Conservation (phyloP, 2,797 vertebrate genomes). For the Sebastes wilsoni region DNA sequence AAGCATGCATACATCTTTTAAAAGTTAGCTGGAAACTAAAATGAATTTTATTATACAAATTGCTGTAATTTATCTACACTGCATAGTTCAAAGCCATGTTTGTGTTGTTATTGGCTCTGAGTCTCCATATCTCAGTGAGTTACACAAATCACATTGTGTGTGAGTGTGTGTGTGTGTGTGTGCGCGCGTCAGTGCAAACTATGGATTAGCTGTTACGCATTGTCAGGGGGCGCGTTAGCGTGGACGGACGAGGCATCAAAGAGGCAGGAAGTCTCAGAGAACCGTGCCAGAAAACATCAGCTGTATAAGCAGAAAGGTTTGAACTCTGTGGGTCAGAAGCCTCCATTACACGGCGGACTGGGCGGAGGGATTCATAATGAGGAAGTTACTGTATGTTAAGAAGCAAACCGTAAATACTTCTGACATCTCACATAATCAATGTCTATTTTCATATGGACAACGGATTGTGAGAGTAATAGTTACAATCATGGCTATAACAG, state of each 20-base stretch:
- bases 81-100: slow-evolving; percentile 32
- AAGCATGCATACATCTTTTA: background rate
- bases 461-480: slow-evolving; percentile 42
- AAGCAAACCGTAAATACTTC: slow-evolving; percentile 54
- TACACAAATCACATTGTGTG: slow-evolving; percentile 40
- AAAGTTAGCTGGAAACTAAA: background rate
- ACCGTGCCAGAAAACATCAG: slow-evolving; percentile 79
- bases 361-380: slow-evolving; percentile 66
- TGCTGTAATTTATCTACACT: slow-evolving; percentile 7
- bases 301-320: slow-evolving; percentile 79
- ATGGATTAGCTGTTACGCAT: slow-evolving; percentile 80
- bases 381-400: slow-evolving; percentile 58
- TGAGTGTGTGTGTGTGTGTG: slow-evolving; percentile 5
- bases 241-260: slow-evolving; percentile 76
- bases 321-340: slow-evolving; percentile 77
- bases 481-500: slow-evolving; percentile 44
- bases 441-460: slow-evolving; percentile 61
- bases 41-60: background rate
- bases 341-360: slow-evolving; percentile 60
- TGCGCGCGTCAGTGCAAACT: slow-evolving; percentile 48
- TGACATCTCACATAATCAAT: slow-evolving; percentile 65
- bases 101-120: slow-evolving; percentile 58
- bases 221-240: slow-evolving; percentile 74
- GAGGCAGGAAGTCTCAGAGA: slow-evolving; percentile 75
- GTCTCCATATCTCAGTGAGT: slow-evolving; percentile 25